Base-by-base conservation (phyloP, 2,797 vertebrate genomes). In the Arctocebus calabarensis region DNA sequence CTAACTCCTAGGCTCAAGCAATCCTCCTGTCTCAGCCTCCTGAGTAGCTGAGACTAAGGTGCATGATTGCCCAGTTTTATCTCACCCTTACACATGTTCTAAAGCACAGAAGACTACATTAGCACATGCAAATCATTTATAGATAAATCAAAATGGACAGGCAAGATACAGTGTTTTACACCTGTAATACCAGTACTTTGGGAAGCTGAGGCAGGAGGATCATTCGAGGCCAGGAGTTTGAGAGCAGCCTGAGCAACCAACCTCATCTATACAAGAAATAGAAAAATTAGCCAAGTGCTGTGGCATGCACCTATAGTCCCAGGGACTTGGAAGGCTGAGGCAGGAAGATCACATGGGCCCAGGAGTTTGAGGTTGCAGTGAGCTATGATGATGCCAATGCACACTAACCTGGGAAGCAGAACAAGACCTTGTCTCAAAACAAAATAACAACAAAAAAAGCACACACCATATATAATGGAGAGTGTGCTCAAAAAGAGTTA, bases 31-130 rank as follows among this genome's bases (percentile, higher is more conserved):
- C n/a, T 78, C 22, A 55, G 52, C 52, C 75, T 78, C 75, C 32
- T 4, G 7, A 78, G 75, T 23, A 78, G 22, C 52, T 78, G 48
- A 12, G 48, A 78, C 75, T 55, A 55, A 77, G 74, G 20, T 7
- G 3, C 0, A 1, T 1, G 7, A 16, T 32, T 3, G 2, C 64
- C 64, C 4, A 3, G 48, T 22, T 59, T 79, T 57, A 59, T 3
- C 34, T 86, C 40, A 55, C 14, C 29, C 85, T 88, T 73, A 17
- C 62, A 27, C 77, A n/a, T 90, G 52, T 90, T 64, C 32, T 55
- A 83, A 83, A 2, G 43, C 8, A 87, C 7, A 25, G 81, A 84
- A 40, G 78, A 64, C 1, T 61, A 78, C 6, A n/a, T 79, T 71
- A 48, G 52, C 27, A 71, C 17, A 43, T 27, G 32, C 34, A 90